Base-by-base conservation (phyloP, 2,888 invertebrate genomes). In the Troglohyphantes excavatus region DNA sequence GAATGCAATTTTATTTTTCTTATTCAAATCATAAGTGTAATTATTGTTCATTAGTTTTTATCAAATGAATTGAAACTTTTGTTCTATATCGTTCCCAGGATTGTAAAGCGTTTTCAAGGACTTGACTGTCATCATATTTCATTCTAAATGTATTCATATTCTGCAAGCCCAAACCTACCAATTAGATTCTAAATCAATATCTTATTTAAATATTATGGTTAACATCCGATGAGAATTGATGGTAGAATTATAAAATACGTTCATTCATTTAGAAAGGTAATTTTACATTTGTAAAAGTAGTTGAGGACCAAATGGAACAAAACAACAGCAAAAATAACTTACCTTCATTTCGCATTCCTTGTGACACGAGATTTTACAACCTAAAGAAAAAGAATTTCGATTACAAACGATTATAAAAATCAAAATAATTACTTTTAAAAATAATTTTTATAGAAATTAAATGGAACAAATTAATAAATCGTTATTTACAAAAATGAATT, bases 291-390 rank as follows among this genome's bases (percentile, higher is more conserved):
- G 53, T 17, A n/a, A 17, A 53, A 53, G 17, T 17, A 46, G 13
- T 17, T 53, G 17, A 53, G 13, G 5, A 13, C 6, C 7, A 26
- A 59, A 68, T 11, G 17, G 0, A 13, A 73, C 29, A 46, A 17
- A 67, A 67, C 19, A 53, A 53, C 1, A 13, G 0, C n/a, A 26
- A 75, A 5, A 43, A 65, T 72, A 70, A 1, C 82, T 78, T 87
- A 91, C 91, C 87, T 90, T 90, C 65, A 95, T 95, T 94, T 96
- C 96, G 94, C 96, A 96, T 91, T 95, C 94, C 93, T 96, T 95
- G 94, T 96, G 96, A 93, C 96, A 96, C 93, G 96, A 95, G 94
- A 96, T 96, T 94, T 96, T 96, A 95, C 96, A 96, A 91, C 96
- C 96, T 96, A 96, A 7, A 93, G 96, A 96, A 94, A 95, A 93